Base-by-base conservation (phyloP, 2,113 vertebrate genomes). In the Merops nubicus region DNA sequence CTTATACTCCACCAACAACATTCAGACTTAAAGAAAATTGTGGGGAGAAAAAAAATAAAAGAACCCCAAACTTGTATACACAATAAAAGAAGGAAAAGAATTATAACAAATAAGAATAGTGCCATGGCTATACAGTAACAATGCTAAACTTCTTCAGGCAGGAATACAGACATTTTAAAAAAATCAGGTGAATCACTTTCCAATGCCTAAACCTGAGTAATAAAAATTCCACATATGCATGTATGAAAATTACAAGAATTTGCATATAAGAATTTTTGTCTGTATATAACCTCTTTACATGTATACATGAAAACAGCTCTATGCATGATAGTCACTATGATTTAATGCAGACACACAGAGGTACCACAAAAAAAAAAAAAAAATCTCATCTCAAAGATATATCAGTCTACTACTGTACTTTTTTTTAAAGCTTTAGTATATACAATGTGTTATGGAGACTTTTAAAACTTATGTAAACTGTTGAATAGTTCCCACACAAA, bases 401-500 rank as follows among this genome's bases (percentile, higher is more conserved):
- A 81, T 62, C 69, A 67, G 50, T 18, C 67, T 73, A 76, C 76
- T 59, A 72, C 21, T 20, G 12, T 15, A 63, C 34, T 60, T 54
- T 80, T 67, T 69, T 53, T 40, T 11, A 1, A 91, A 80, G 6
- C 22, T 78, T 74, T 57, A 88, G 36, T 34, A 81, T 74, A 85
- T 23, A 74, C 18, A 53, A 5, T 50, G 9, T 68, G n/a, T 88
- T 78, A 82, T 12, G 25, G n/a, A 88, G 59, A 88, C 45, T 75
- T 93, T 17, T 70, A 47, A 65, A 88, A 88, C 29, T 77, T 76
- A 82, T 1, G 6, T 92, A 74, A 95, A 88, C 50, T 78, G 56
- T 91, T 91, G 51, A 95, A 88, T 5, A 82, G 36, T 82, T 95
- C 56, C 31, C 92, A 91, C 51, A 82, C 15, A 85, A 87, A 91